A percentile compares a stretch with the other conserved stretches of the same genome.
phyloP scores from a whole-genome alignment of 2,888 invertebrate genomes.

The Trissolcus japonicus region DNA sequence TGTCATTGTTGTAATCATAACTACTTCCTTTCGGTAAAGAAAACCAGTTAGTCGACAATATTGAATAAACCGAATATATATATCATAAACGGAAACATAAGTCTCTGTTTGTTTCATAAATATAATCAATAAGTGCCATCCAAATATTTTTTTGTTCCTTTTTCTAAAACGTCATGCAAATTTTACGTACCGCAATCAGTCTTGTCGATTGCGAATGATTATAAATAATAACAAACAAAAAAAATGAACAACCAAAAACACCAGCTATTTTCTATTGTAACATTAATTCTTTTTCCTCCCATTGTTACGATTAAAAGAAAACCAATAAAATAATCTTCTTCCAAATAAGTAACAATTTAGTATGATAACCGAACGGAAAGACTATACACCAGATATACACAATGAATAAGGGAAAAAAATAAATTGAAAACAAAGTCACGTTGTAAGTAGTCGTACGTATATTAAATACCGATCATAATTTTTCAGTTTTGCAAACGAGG shows the following conservation, averaged over 20 bases:
- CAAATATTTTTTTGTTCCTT: constrained; percentile 20
- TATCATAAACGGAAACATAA: constrained; percentile 31
- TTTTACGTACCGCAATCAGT: constrained; percentile 14
- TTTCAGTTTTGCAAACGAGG: constrained; percentile 49
- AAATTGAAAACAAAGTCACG: constrained; percentile 41
- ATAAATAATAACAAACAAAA: constrained; percentile 23
- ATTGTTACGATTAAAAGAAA: constrained; percentile 10
- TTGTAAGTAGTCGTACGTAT: constrained; percentile 52
- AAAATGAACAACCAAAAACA: not conserved
- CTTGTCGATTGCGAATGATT: constrained; percentile 27
- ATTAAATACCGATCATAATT: constrained; percentile 48
- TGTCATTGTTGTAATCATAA: constrained; percentile 37
- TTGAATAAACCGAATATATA: constrained; percentile 36
- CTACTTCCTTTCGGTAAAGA: constrained; percentile 35
- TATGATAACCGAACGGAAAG: constrained; percentile 37
- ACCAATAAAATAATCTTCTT: constrained; percentile 29
- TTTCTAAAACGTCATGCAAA: constrained; percentile 1
- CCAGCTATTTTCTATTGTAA: constrained; percentile 31
- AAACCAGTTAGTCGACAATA: constrained; percentile 55
- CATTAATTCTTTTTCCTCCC: constrained; percentile 22
- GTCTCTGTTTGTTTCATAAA: constrained; percentile 25
- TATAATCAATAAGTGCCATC: constrained; percentile 37
- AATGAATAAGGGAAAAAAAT: constrained; percentile 29
- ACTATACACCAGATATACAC: constrained; percentile 40
- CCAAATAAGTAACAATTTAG: constrained; percentile 12